A percentile compares a stretch with the other conserved stretches of the same genome.
These are phyloP conservation scores for Labeo catla DNA, from an alignment of 2,113 vertebrate species.

Conservation along the genomic window DNA sequence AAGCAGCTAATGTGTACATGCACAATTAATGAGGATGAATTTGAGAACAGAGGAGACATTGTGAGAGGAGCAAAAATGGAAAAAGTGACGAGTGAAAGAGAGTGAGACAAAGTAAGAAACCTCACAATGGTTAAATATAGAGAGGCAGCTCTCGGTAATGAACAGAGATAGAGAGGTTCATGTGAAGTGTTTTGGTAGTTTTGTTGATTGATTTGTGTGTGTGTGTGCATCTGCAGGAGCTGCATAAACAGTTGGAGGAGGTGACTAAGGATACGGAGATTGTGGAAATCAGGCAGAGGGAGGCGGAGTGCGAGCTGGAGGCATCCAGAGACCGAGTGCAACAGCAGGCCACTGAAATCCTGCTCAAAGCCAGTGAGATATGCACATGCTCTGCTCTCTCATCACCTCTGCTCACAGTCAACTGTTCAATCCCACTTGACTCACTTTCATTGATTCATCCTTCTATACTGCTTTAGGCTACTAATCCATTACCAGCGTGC, in stretches of 20 bases:
- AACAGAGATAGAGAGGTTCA: neutral
- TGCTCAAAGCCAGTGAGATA: slow-evolving; percentile 96
- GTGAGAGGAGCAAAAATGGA: slow-evolving; percentile 4
- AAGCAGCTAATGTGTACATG: slow-evolving; percentile 37
- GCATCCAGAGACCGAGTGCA: slow-evolving; percentile 91
- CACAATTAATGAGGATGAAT: slow-evolving; percentile 34
- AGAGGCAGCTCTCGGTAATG: neutral
- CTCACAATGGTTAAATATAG: slow-evolving; percentile 3
- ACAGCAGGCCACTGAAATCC: slow-evolving; percentile 94
- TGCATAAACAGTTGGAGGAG: slow-evolving; percentile 94
- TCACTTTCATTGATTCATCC: slow-evolving; percentile 4
- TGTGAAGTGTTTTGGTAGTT: neutral
- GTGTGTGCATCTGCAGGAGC: slow-evolving; percentile 74
- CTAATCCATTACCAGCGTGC: slow-evolving; percentile 6
- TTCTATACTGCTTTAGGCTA: neutral
- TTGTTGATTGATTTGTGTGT: slow-evolving; percentile 51
- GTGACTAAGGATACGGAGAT: slow-evolving; percentile 93
- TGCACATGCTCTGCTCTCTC: neutral
- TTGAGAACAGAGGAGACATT: slow-evolving; percentile 1
- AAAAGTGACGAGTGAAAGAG: slow-evolving; percentile 21
- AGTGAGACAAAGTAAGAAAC: neutral
- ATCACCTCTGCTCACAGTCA: neutral
- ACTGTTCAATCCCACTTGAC: neutral
- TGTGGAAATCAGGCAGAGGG: slow-evolving; percentile 93
- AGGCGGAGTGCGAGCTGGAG: slow-evolving; percentile 93